Conservation (phyloP, 1,140 invertebrate species). For the Panulirus ornatus region DNA sequence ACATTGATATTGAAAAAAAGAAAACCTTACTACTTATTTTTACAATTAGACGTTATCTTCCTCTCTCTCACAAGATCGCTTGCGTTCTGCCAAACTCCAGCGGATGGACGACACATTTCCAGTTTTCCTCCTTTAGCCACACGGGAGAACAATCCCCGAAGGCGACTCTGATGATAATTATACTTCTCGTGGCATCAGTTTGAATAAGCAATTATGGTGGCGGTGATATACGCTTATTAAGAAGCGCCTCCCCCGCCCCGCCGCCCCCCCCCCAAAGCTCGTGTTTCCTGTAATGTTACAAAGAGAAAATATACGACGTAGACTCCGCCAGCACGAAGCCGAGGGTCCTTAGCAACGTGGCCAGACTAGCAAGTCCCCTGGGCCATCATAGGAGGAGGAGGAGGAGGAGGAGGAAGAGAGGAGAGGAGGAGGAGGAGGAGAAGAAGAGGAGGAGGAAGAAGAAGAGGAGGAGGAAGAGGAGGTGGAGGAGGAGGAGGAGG, state of each 20-base stretch:
- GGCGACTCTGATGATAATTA: too few species aligned
- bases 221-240: neutral
- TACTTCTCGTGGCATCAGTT: neutral
- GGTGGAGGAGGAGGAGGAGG: neutral
- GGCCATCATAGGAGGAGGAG: neutral
- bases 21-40: too few species aligned
- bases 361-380: neutral
- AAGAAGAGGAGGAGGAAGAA: too few species aligned
- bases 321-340: neutral
- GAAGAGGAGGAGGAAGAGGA: neutral
- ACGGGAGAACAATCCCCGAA: too few species aligned
- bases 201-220: slow-evolving; percentile 1
- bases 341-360: neutral
- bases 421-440: too few species aligned
- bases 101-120: too few species aligned
- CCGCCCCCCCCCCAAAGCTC: neutral
- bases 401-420: neutral
- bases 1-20: too few species aligned
- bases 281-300: neutral
- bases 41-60: too few species aligned
- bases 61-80: too few species aligned
- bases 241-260: neutral
- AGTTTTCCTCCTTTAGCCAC: too few species aligned
- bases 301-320: slow-evolving; percentile 5
- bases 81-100: too few species aligned